Conservation (phyloP, 35 echinoderm and acorn worm species). For the Anneissia japonica region DNA sequence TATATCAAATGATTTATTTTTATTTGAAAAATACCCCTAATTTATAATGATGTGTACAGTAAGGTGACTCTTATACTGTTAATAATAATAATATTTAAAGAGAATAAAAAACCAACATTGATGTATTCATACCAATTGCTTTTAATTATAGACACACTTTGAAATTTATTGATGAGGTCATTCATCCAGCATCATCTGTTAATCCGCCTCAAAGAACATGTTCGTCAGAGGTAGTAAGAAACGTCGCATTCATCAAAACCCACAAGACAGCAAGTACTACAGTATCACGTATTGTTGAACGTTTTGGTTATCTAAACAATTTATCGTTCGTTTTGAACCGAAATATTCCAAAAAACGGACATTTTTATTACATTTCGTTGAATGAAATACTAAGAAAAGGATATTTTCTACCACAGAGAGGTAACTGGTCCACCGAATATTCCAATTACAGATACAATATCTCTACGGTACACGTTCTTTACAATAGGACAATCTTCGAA, state of each 20-base stretch:
- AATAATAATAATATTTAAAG: too few relatives aligned
- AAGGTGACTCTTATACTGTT: too few relatives aligned
- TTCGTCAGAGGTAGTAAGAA: not conserved
- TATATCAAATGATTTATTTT: too few relatives aligned
- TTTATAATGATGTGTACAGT: too few relatives aligned
- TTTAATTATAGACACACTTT: too few relatives aligned
- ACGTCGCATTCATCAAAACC: slow-evolving; percentile 39
- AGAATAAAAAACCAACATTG: too few relatives aligned
- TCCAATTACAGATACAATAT: slow-evolving; percentile 25
- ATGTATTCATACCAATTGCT: too few relatives aligned
- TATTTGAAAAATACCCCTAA: too few relatives aligned
- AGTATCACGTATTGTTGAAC: slow-evolving; percentile 5
- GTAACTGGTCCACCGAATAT: not conserved
- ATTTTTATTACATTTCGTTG: not conserved
- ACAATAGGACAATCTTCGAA: not conserved
- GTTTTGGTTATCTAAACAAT: slow-evolving; percentile 23
- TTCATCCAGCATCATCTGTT: not conserved
- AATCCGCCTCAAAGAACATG: not conserved
- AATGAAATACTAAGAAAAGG: not conserved
- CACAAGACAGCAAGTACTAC: slow-evolving; percentile 52
- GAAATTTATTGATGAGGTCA: not conserved
- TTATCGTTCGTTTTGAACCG: slow-evolving; percentile 24
- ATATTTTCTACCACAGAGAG: slow-evolving; percentile 13
- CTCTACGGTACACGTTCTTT: slow-evolving; percentile 18
- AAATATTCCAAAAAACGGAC: not conserved